Conservation (phyloP, 2,888 invertebrate genomes). For the Catocala sponsa region DNA sequence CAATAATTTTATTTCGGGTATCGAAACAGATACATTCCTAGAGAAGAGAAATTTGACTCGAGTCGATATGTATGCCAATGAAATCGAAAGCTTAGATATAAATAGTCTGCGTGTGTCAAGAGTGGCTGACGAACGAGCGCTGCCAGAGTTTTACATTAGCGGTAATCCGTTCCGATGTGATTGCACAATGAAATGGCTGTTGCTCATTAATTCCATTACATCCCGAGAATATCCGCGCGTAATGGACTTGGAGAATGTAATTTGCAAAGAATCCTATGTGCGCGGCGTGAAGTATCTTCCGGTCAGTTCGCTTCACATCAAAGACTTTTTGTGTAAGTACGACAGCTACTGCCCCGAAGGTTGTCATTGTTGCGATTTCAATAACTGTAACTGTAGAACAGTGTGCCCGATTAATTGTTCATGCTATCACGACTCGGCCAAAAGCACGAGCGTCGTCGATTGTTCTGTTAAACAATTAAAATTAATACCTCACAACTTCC, state of each 20-base stretch:
- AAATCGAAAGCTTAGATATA: slow-evolving; percentile 93
- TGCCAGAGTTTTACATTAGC: slow-evolving; percentile 96
- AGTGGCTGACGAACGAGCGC: slow-evolving; percentile 90
- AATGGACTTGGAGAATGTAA: slow-evolving; percentile 95
- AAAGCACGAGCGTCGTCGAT: slow-evolving; percentile 97
- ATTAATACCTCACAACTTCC: slow-evolving; percentile 93
- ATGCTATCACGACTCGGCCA: slow-evolving; percentile 97
- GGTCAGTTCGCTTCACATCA: slow-evolving; percentile 92
- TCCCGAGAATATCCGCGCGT: slow-evolving; percentile 94
- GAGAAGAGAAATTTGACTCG: slow-evolving; percentile 94
- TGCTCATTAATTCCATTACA: slow-evolving; percentile 95
- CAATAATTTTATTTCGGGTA: slow-evolving; percentile 94
- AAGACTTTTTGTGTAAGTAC: slow-evolving; percentile 96
- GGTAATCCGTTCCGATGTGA: slow-evolving; percentile 98
- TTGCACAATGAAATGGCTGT: slow-evolving; percentile 98
- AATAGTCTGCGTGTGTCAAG: slow-evolving; percentile 93
- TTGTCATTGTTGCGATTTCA: slow-evolving; percentile 98
- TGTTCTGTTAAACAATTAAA: slow-evolving; percentile 93
- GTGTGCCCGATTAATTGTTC: slow-evolving; percentile 97
- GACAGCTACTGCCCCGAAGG: slow-evolving; percentile 96
- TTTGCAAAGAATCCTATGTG: slow-evolving; percentile 95
- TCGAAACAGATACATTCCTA: slow-evolving; percentile 94
- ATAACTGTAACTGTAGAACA: slow-evolving; percentile 98
- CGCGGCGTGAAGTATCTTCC: slow-evolving; percentile 93
- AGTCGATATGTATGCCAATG: slow-evolving; percentile 96